These are phyloP conservation scores for Spatulosminthurus flaviceps DNA, from an alignment of 2,888 invertebrate genomes.

Conservation along the genomic window DNA sequence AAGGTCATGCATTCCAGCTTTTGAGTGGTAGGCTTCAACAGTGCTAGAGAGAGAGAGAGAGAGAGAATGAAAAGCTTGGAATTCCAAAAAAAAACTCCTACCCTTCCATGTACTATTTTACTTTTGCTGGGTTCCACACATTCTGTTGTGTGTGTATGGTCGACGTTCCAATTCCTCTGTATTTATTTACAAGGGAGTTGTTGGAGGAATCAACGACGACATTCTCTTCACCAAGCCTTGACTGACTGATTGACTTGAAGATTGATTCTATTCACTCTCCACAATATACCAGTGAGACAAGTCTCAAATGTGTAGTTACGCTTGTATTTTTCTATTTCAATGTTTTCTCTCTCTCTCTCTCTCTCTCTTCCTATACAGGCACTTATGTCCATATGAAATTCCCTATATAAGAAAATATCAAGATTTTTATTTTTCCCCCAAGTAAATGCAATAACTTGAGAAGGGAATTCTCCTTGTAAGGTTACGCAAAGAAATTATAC, in stretches of 20 bases:
- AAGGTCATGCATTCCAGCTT: slow-evolving; percentile 51
- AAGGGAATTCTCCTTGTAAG: slow-evolving; percentile 9
- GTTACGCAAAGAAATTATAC: not conserved
- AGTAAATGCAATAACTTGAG: not conserved
- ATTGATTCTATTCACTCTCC: slow-evolving; percentile 49
- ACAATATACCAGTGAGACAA: not conserved
- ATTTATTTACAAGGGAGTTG: not conserved
- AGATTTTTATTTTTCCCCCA: not conserved
- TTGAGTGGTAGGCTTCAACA: slow-evolving; percentile 22
- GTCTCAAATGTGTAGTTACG: no score
- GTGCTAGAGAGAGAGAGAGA: slow-evolving; percentile 3
- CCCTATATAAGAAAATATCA: no score
- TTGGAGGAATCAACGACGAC: slow-evolving; percentile 4
- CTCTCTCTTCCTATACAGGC: no score
- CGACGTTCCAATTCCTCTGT: not conserved
- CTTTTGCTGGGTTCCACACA: not conserved
- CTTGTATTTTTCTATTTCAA: no score
- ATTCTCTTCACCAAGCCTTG: slow-evolving; percentile 10
- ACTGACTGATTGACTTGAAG: slow-evolving; percentile 49
- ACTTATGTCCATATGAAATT: no score
- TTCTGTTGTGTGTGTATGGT: not conserved
- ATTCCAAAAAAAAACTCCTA: not conserved
- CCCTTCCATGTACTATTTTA: not conserved
- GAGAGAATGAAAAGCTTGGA: slow-evolving; percentile 33
- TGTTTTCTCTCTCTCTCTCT: no score